These are phyloP conservation scores for Operophtera brumata DNA, from an alignment of 2,888 invertebrate species.

Conservation along the genomic window DNA sequence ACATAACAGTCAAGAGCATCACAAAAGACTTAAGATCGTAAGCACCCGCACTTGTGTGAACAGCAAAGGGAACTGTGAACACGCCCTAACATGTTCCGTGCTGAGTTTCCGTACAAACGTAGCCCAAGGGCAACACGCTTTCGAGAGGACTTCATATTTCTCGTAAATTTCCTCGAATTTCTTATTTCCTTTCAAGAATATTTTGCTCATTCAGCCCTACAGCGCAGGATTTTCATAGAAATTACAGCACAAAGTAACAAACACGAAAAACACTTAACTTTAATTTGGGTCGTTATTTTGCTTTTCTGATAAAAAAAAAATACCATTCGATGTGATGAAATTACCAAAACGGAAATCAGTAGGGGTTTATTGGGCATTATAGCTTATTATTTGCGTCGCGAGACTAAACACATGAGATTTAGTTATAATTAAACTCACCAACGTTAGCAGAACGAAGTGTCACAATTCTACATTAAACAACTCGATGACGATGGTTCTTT, in stretches of 20 bases:
- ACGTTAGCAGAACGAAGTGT: too few relatives aligned
- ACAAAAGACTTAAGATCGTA: slow-evolving; percentile 9
- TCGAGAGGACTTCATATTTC: slow-evolving; percentile 8
- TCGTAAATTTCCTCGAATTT: slow-evolving; percentile 2
- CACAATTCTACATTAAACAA: too few relatives aligned
- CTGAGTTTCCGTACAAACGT: slow-evolving; percentile 19
- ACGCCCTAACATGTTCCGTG: slow-evolving; percentile 7
- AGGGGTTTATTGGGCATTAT: too few relatives aligned
- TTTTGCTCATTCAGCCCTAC: not conserved
- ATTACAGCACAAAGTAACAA: not conserved
- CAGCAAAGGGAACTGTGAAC: slow-evolving; percentile 10
- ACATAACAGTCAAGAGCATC: slow-evolving; percentile 4
- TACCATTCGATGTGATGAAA: too few relatives aligned
- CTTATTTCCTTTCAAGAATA: not conserved
- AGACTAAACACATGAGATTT: too few relatives aligned
- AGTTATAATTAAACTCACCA: too few relatives aligned
- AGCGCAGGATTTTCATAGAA: not conserved
- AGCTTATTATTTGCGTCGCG: too few relatives aligned
- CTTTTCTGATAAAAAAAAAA: too few relatives aligned
- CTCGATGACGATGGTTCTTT: too few relatives aligned
- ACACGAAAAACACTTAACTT: not conserved
- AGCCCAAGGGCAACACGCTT: slow-evolving; percentile 21
- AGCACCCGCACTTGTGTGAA: slow-evolving; percentile 2
- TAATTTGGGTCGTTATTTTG: too few relatives aligned
- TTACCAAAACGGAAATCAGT: too few relatives aligned